phyloP scores from a whole-genome alignment of 2,797 vertebrate species.

The Sebastes oblongus region DNA sequence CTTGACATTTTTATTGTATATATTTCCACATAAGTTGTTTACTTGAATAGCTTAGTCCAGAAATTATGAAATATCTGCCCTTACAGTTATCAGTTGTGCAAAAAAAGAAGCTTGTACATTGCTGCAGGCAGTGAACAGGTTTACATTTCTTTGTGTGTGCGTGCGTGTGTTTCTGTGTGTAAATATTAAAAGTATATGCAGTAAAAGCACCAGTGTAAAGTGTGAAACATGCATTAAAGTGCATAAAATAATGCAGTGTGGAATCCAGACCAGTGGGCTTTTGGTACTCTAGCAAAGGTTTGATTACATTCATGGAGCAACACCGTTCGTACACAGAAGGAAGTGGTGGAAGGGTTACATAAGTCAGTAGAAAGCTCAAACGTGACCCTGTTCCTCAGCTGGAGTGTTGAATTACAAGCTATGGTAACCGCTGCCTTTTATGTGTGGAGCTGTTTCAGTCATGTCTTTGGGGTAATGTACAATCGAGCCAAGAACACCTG shows the following conservation, averaged over 20 bases:
- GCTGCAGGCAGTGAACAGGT: neutral
- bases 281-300: neutral
- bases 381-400: neutral
- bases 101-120: neutral
- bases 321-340: neutral
- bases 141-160: neutral
- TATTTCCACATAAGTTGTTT: neutral
- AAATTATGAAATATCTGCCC: neutral
- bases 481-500: conserved; percentile 80
- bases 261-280: neutral
- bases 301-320: neutral
- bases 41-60: neutral
- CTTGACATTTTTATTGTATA: neutral
- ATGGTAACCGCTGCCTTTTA: conserved; percentile 7
- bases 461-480: conserved; percentile 75
- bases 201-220: neutral
- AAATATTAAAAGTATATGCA: neutral
- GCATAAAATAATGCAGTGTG: conserved; percentile 2
- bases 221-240: conserved; percentile 23
- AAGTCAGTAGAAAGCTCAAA: neutral
- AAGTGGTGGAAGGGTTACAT: neutral
- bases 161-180: neutral
- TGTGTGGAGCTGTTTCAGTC: neutral
- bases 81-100: neutral
- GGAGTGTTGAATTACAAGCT: conserved; percentile 27